A percentile compares a stretch with the other conserved stretches of the same genome.
phyloP scores from a whole-genome alignment of 1,140 invertebrate genomes.

The Sycophila sp. region DNA sequence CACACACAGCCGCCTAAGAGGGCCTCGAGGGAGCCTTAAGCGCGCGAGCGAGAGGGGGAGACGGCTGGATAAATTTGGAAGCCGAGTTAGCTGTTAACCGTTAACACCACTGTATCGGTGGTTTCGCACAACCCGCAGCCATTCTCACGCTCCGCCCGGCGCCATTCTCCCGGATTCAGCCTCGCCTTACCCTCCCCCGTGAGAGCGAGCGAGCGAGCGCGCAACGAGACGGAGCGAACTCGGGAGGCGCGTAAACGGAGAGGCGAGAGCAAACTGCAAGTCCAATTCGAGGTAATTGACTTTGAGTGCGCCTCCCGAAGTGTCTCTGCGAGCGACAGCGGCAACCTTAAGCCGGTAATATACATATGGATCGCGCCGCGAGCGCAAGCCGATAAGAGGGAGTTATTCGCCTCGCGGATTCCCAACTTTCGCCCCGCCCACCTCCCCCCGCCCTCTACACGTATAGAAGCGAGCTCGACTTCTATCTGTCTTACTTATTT shows the following conservation, averaged over 20 bases:
- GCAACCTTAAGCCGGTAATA: conserved; percentile 45
- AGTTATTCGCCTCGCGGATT: conserved; percentile 43
- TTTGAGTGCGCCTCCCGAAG: conserved; percentile 40
- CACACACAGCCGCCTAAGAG: too few species aligned
- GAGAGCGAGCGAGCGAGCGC: background rate
- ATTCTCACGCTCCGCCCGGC: background rate
- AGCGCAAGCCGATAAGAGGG: conserved; percentile 45
- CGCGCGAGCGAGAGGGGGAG: background rate
- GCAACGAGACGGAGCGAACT: background rate
- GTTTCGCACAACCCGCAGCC: conserved; percentile 5
- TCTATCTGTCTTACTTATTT: too few species aligned
- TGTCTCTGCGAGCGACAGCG: background rate
- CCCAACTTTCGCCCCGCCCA: conserved; percentile 42
- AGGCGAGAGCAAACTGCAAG: conserved; percentile 44
- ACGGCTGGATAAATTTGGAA: background rate
- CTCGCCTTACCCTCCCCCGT: background rate
- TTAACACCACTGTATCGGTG: conserved; percentile 35
- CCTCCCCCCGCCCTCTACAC: too few species aligned
- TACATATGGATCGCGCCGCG: conserved; percentile 44
- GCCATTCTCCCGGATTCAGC: background rate
- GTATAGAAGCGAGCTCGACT: too few species aligned
- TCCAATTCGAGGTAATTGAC: conserved; percentile 50
- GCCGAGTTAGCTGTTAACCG: conserved; percentile 31
- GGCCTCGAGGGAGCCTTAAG: too few species aligned
- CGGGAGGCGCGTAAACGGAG: background rate